Base-by-base conservation (phyloP, 2,888 invertebrate species). In the Drosophila crucigera region DNA sequence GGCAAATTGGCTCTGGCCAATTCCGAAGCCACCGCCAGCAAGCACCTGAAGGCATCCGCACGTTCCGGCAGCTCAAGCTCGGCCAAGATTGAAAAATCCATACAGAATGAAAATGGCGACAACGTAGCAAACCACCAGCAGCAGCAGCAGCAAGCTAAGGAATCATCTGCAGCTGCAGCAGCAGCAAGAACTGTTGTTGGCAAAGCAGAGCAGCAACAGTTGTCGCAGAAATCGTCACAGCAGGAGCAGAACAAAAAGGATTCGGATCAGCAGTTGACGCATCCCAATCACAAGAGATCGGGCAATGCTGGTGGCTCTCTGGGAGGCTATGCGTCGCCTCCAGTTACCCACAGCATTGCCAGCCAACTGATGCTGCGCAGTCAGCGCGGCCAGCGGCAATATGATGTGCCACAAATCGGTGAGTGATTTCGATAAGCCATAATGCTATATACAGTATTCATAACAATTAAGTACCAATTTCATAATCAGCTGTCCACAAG, bases 371-470 rank as follows among this genome's bases (percentile, higher is more conserved):
- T 97, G 96, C 94, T 96, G 91, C 95, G 97, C 86, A 95, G 96
- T 70, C 95, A 96, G 73, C 95, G 97, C 84, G 96, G 96, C 80
- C 96, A 95, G 92, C 94, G 96, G 89, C 96, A 96, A 90, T 97
- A 97, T 94, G 97, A 97, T 94, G 97, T 97, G 81, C 97, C 97
- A 84, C 97, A 97, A 94, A 97, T 97, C 92, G 97, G 97, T 97
- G 91, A 95, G 95, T 95, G 14, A 14, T 31, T 30, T 22, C 16
- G 16, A 19, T 28, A n/a, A 30, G 10, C 5, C 6, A 10, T 54
- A 54, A 10, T 4, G 2, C 14, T 14, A 7, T 22, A 43, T 41
- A 41, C n/a, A 10, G 10, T 22, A 47, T 14, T 22, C 14, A 1
- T 14, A 22, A n/a, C 11, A 3, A 6, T 6, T 43, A 43, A 14